Evolutionary conservation across 2,113 vertebrate genomes (phyloP).

Genomic region (Barnardius zonarius): DNA sequence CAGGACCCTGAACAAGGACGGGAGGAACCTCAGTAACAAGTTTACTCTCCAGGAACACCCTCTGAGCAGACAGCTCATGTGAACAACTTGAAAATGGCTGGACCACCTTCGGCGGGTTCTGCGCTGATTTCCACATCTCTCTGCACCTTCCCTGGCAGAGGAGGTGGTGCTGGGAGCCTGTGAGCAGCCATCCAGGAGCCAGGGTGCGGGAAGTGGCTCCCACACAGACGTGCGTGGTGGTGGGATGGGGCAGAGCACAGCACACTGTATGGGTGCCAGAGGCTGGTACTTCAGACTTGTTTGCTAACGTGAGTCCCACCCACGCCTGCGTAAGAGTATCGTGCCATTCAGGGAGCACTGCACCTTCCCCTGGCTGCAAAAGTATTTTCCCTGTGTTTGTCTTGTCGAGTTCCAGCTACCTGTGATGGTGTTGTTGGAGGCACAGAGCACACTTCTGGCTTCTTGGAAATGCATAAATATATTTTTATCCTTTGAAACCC

Average conservation of each 20-base stretch:
- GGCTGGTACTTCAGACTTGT: no score
- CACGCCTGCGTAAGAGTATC: rapidly evolving
- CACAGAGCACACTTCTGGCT: neutral
- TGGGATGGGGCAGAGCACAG: neutral
- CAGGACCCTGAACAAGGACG: neutral
- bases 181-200: rapidly evolving
- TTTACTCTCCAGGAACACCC: neutral
- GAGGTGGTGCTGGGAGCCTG: neutral
- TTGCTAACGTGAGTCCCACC: no score
- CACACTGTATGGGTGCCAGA: no score
- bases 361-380: neutral
- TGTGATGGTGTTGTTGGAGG: rapidly evolving
- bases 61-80: neutral
- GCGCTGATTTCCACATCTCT: no score
- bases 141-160: neutral
- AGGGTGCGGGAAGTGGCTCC: neutral
- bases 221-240: neutral
- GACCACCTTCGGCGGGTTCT: neutral
- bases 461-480: neutral
- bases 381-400: rapidly evolving
- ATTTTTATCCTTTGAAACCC: neutral
- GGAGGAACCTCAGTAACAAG: neutral
- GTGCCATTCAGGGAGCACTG: rapidly evolving
- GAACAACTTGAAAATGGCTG: no score
- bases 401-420: rapidly evolving